Evolutionary conservation across 2,888 invertebrate genomes (phyloP).

Genomic region (Blomia tropicalis): DNA sequence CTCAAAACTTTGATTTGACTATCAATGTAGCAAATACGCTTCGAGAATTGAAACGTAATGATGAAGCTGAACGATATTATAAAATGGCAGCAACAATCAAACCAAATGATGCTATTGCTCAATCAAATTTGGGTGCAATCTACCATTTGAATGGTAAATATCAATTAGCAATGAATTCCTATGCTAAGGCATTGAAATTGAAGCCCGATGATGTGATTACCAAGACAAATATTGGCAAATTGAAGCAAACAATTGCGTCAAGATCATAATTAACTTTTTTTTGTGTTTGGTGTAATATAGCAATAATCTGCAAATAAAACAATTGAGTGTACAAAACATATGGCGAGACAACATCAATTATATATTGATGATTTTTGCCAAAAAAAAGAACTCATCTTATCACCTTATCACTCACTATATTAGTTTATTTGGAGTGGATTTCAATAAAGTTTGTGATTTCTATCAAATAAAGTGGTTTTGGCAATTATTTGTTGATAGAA

Average conservation of each 20-base stretch:
- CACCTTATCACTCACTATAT: too few species aligned
- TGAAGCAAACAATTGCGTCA: constrained; percentile 40
- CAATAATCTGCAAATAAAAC: too few species aligned
- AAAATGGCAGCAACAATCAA: constrained; percentile 52
- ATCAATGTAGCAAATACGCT: constrained; percentile 76
- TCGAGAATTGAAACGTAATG: constrained; percentile 46
- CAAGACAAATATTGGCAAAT: constrained; percentile 66
- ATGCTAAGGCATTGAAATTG: constrained; percentile 63
- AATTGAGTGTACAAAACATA: too few species aligned
- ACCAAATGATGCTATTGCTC: constrained; percentile 63
- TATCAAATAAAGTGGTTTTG: too few species aligned
- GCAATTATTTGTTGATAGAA: too few species aligned
- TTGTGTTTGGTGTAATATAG: too few species aligned
- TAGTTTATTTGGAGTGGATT: too few species aligned
- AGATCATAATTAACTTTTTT: too few species aligned
- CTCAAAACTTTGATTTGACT: constrained; percentile 62
- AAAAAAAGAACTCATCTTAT: too few species aligned
- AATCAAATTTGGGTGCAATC: constrained; percentile 87
- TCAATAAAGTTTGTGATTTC: too few species aligned
- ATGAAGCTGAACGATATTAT: constrained; percentile 73
- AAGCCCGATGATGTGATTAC: constrained; percentile 78
- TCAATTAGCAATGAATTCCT: constrained; percentile 66
- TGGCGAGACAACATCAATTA: too few species aligned
- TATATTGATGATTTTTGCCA: too few species aligned
- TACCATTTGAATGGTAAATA: constrained; percentile 81